Conservation (phyloP, 2,113 vertebrate genomes). For the Pangasianodon hypophthalmus region DNA sequence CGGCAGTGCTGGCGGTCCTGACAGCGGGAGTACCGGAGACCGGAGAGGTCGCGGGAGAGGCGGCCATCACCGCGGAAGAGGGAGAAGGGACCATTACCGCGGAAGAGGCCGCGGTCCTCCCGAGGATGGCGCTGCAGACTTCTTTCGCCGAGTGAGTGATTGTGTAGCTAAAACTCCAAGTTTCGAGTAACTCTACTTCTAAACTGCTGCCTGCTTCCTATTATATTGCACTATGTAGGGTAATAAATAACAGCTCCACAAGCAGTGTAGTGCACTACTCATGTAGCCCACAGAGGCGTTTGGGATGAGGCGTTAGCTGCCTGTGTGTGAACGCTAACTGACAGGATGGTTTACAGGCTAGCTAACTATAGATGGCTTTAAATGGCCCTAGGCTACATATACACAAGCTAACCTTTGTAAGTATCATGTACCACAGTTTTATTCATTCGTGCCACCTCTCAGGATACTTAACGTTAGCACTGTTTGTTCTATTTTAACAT, state of each 20-base stretch:
- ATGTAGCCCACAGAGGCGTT: not conserved
- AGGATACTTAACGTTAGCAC: not conserved
- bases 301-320: not conserved
- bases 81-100: slow-evolving; percentile 67
- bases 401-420: not conserved
- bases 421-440: not conserved
- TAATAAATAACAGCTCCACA: not conserved
- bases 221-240: not conserved
- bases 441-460: not conserved
- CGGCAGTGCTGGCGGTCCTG: slow-evolving; percentile 53
- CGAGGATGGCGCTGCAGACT: not conserved
- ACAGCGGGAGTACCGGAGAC: slow-evolving; percentile 53
- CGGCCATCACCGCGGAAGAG: slow-evolving; percentile 64
- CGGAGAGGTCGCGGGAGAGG: slow-evolving; percentile 70
- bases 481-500: not conserved
- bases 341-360: not conserved
- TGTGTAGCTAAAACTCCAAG: not conserved
- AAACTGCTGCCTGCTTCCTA: not conserved
- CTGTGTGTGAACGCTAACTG: not conserved
- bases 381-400: not conserved
- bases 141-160: slow-evolving; percentile 41
- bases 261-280: not conserved
- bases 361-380: not conserved
- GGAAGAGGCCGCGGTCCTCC: slow-evolving; percentile 65
- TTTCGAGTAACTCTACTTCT: not conserved